Evolutionary conservation across 2,888 invertebrate genomes (phyloP).

Genomic region (Cactoblastis cactorum): DNA sequence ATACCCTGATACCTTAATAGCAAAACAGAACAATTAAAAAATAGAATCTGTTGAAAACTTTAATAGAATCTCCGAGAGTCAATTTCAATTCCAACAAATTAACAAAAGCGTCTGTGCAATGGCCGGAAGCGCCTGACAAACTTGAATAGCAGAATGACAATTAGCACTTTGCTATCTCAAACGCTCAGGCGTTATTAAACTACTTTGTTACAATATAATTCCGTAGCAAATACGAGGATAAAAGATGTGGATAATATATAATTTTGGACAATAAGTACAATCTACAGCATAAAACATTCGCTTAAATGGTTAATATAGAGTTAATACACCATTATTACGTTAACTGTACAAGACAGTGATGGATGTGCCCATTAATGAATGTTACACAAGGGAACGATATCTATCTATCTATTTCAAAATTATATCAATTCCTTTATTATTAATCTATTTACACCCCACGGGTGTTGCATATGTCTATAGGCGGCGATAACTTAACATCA

Average conservation of each 20-base stretch:
- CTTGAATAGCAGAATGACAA: slow-evolving; percentile 26
- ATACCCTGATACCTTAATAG: no score
- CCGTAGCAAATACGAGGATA: neutral
- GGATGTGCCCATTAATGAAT: no score
- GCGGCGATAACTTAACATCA: no score
- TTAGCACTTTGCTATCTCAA: slow-evolving; percentile 41
- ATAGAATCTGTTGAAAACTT: neutral
- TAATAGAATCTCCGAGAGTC: neutral
- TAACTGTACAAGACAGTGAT: no score
- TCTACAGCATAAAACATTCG: no score
- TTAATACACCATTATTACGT: no score
- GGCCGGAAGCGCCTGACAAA: slow-evolving; percentile 20
- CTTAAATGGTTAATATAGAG: no score
- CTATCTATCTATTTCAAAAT: no score
- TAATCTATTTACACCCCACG: no score
- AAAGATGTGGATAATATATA: neutral
- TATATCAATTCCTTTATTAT: no score
- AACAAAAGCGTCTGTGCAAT: neutral
- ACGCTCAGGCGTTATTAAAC: slow-evolving; percentile 40
- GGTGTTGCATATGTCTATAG: no score
- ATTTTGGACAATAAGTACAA: neutral
- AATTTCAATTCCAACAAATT: neutral
- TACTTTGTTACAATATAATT: neutral
- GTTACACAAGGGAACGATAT: no score
- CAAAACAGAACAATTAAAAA: neutral